Conservation (phyloP, 2,113 vertebrate genomes). For the Manacus vitellinus region DNA sequence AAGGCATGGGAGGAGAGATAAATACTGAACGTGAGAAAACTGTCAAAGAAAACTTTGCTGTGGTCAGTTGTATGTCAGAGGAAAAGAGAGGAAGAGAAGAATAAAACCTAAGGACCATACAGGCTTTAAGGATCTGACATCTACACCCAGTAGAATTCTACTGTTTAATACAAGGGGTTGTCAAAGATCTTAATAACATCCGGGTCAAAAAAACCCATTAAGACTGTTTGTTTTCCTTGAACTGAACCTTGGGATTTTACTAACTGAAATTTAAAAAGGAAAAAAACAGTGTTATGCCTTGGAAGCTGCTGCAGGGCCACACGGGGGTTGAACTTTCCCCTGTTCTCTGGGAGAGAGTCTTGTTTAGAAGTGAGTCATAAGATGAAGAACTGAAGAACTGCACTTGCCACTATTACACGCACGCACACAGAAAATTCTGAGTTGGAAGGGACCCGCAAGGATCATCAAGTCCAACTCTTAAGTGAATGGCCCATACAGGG, state of each 20-base stretch:
- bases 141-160: neutral
- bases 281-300: neutral
- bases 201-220: neutral
- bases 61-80: neutral
- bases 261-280: neutral
- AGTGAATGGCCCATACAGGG: neutral
- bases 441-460: neutral
- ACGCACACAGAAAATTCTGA: neutral
- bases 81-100: neutral
- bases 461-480: neutral
- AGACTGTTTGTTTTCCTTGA: neutral
- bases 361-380: neutral
- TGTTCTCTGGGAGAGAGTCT: neutral
- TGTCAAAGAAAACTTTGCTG: neutral
- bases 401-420: neutral
- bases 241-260: neutral
- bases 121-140: neutral
- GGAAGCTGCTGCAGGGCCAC: neutral
- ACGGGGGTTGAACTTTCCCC: neutral
- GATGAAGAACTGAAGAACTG: neutral
- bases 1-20: neutral
- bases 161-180: neutral
- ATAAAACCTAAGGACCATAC: neutral
- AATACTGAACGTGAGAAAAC: neutral
- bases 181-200: neutral